Conservation (phyloP, 1,140 invertebrate genomes). For the Parasteatoda tepidariorum region DNA sequence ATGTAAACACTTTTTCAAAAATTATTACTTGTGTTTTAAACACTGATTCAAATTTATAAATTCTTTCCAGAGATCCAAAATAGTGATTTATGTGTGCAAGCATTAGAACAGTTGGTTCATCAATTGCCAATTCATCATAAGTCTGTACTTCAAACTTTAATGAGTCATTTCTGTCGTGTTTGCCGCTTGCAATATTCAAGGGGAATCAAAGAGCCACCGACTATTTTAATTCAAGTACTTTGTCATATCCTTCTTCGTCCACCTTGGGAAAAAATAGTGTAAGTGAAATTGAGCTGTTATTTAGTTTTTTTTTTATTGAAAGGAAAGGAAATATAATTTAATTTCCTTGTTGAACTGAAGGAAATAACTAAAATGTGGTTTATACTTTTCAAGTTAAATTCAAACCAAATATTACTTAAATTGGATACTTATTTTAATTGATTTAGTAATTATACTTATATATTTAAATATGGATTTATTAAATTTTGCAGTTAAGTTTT, state of each 20-base stretch:
- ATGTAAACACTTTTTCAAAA: too few species aligned
- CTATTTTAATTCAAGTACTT: conserved; percentile 79
- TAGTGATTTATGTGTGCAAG: conserved; percentile 74
- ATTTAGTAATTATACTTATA: too few species aligned
- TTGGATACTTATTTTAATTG: too few species aligned
- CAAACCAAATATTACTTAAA: too few species aligned
- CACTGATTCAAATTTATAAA: too few species aligned
- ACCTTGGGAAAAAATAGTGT: conserved; percentile 84
- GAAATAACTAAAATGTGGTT: too few species aligned
- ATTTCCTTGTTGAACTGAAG: too few species aligned
- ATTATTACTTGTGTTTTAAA: not conserved
- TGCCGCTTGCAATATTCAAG: conserved; percentile 77
- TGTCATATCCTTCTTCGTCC: conserved; percentile 82
- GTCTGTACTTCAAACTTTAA: conserved; percentile 76
- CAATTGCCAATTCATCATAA: conserved; percentile 78
- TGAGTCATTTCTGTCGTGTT: conserved; percentile 80
- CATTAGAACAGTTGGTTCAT: conserved; percentile 72
- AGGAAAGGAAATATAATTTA: too few species aligned
- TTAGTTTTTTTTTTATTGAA: not conserved
- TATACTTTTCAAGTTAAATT: too few species aligned
- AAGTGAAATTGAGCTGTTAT: conserved; percentile 68
- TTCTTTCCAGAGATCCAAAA: conserved; percentile 71
- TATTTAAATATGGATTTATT: too few species aligned
- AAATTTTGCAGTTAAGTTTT: too few species aligned
- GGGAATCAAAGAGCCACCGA: conserved; percentile 77